Percentiles rank a stretch among this genome's conserved stretches.
These are phyloP conservation scores for Acanthurus lineatus DNA, from an alignment of 2,797 vertebrate genomes.

Conservation along the genomic window DNA sequence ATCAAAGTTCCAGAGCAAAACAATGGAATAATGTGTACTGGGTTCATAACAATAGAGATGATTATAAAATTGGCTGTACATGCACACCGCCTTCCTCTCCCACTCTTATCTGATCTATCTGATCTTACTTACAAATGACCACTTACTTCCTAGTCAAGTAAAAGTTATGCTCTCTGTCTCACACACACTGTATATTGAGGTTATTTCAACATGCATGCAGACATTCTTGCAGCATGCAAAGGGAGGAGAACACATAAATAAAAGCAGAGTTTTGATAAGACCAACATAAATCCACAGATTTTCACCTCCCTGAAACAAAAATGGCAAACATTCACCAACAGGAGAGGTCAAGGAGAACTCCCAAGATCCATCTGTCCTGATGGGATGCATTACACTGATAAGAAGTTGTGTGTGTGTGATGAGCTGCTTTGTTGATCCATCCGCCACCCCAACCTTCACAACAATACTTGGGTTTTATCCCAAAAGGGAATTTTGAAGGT, in stretches of 20 bases:
- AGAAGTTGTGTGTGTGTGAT: background rate
- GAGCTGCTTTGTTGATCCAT: background rate
- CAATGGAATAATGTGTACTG: too few relatives aligned
- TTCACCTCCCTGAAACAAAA: slow-evolving; percentile 14
- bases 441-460: background rate
- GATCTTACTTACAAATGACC: too few relatives aligned
- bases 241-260: slow-evolving; percentile 50
- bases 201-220: background rate
- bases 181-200: background rate
- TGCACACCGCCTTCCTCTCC: background rate
- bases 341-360: slow-evolving; percentile 31
- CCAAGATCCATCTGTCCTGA: background rate
- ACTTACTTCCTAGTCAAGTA: too few relatives aligned
- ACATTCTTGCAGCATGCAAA: slow-evolving; percentile 9
- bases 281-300: slow-evolving; percentile 60
- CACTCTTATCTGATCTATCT: too few relatives aligned
- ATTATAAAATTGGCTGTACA: background rate
- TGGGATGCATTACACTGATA: background rate
- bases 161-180: background rate
- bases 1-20: background rate
- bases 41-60: background rate
- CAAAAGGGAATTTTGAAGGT: background rate
- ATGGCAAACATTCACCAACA: slow-evolving; percentile 27
- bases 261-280: slow-evolving; percentile 52
- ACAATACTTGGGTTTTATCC: background rate